These are phyloP conservation scores for Protodeltote pygarga DNA, from an alignment of 2,888 invertebrate genomes.

Conservation along the genomic window DNA sequence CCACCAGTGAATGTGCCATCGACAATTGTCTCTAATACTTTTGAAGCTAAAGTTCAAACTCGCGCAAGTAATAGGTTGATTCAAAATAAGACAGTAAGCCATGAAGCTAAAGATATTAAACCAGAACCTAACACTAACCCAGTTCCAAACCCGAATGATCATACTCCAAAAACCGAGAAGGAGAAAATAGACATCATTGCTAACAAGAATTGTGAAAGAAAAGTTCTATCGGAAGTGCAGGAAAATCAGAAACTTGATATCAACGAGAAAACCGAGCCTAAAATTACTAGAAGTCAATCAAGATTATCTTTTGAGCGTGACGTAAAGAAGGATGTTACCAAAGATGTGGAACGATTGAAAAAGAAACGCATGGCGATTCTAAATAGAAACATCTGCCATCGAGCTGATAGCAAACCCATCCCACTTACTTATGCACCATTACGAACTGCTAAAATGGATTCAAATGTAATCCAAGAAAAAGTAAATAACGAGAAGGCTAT, in stretches of 20 bases:
- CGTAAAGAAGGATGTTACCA: constrained; percentile 29
- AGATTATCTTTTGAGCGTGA: constrained; percentile 29
- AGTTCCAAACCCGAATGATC: constrained; percentile 10
- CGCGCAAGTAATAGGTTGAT: not conserved
- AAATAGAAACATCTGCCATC: constrained; percentile 63
- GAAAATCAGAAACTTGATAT: constrained; percentile 53
- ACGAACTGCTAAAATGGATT: constrained; percentile 17
- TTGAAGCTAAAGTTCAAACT: constrained; percentile 4
- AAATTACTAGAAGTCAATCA: constrained; percentile 34
- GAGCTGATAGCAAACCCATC: constrained; percentile 59
- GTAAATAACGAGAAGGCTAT: constrained; percentile 13
- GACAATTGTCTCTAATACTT: constrained; percentile 14
- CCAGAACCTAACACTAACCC: constrained; percentile 8
- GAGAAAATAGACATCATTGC: constrained; percentile 40
- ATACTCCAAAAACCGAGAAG: constrained; percentile 18
- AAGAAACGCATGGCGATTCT: constrained; percentile 69
- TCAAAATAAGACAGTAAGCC: constrained; percentile 1
- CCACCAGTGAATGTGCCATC: constrained; percentile 18
- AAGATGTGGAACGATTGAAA: constrained; percentile 60
- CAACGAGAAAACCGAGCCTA: constrained; percentile 32
- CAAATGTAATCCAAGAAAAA: constrained; percentile 18
- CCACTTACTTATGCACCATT: constrained; percentile 65
- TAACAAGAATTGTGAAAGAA: constrained; percentile 54
- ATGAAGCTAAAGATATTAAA: constrained; percentile 12
- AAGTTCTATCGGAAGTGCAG: constrained; percentile 67